Evolutionary conservation across 2,888 invertebrate genomes (phyloP).

Genomic region (Melipona beecheii): DNA sequence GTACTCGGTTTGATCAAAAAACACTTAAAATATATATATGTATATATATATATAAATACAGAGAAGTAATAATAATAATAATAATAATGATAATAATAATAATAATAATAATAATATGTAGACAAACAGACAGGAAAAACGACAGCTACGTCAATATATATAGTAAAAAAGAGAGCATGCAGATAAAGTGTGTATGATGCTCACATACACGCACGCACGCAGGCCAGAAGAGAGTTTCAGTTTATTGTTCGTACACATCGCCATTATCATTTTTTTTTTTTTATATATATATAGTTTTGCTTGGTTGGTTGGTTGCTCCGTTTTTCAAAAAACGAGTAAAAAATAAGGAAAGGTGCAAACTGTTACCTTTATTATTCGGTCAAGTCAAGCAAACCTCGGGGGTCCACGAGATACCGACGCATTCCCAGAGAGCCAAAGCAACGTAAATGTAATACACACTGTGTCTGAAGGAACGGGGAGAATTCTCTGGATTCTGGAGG

Average conservation of each 20-base stretch:
- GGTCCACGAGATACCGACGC: constrained; percentile 85
- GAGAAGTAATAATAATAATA: constrained; percentile 34
- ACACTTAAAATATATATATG: constrained; percentile 61
- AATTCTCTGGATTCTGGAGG: constrained; percentile 33
- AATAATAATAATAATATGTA: constrained; percentile 40
- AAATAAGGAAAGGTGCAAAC: constrained; percentile 87
- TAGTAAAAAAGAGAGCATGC: constrained; percentile 66
- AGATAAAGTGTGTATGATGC: constrained; percentile 62
- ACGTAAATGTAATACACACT: constrained; percentile 84
- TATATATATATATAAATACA: constrained; percentile 42
- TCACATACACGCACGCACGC: constrained; percentile 74
- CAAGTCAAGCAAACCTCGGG: constrained; percentile 85
- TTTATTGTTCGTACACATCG: constrained; percentile 45
- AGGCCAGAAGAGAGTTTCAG: constrained; percentile 77
- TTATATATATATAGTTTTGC: constrained; percentile 42
- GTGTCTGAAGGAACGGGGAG: constrained; percentile 69
- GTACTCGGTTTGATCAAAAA: constrained; percentile 64
- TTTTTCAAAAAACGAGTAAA: constrained; percentile 66
- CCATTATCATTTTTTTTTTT: constrained; percentile 30
- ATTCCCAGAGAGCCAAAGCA: constrained; percentile 87
- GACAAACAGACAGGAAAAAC: constrained; percentile 64
- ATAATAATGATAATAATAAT: constrained; percentile 32
- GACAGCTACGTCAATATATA: constrained; percentile 56
- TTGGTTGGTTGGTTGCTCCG: constrained; percentile 58
- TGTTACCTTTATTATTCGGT: constrained; percentile 86